These are phyloP conservation scores for Sminthopsis crassicaudata DNA, from an alignment of 2,113 vertebrate species.

Conservation along the genomic window DNA sequence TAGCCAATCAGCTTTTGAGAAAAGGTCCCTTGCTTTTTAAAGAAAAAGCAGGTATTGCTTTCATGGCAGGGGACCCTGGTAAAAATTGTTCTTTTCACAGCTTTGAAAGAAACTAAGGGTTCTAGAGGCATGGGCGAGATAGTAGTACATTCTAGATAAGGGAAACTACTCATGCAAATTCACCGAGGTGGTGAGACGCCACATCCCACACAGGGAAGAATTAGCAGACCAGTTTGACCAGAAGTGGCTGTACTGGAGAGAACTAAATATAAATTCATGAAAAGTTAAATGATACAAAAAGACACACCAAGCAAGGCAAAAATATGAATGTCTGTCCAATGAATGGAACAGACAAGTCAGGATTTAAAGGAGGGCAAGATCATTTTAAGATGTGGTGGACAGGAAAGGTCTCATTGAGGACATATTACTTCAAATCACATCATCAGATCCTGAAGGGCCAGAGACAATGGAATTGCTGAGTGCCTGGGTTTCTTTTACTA, in stretches of 20 bases:
- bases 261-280: neutral
- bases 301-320: neutral
- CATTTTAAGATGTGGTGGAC: neutral
- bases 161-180: neutral
- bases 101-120: neutral
- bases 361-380: neutral
- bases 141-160: neutral
- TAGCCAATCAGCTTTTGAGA: neutral
- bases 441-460: neutral
- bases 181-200: neutral
- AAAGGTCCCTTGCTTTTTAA: neutral
- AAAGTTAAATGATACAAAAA: neutral
- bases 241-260: neutral
- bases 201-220: neutral
- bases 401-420: neutral
- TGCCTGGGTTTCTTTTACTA: neutral
- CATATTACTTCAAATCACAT: neutral
- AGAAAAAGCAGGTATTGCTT: neutral
- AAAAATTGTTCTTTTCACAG: neutral
- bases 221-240: neutral
- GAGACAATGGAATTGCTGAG: neutral
- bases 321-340: neutral
- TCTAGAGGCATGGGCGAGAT: neutral
- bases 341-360: neutral
- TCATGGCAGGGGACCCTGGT: neutral